Percentiles rank a stretch among this genome's conserved stretches.
These are phyloP conservation scores for Erpetoichthys calabaricus DNA, from an alignment of 2,797 vertebrate species.

Conservation along the genomic window DNA sequence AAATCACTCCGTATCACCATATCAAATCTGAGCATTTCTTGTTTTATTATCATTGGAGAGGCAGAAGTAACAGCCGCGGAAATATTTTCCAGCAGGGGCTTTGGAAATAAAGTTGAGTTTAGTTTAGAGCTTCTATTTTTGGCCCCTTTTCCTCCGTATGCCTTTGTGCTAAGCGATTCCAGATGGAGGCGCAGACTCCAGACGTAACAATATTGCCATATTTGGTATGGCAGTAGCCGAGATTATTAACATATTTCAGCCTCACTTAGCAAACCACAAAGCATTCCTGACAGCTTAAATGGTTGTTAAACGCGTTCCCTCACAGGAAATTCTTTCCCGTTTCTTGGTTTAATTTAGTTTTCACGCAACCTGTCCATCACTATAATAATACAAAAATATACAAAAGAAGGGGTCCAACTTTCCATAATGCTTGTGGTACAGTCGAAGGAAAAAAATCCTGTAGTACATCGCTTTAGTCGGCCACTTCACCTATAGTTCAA, in stretches of 20 bases:
- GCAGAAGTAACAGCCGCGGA: not conserved
- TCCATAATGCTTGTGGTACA: slow-evolving; percentile 23
- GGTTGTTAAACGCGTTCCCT: slow-evolving; percentile 90
- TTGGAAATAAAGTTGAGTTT: slow-evolving; percentile 28
- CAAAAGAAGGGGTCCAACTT: slow-evolving; percentile 51
- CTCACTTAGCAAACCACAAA: slow-evolving; percentile 87
- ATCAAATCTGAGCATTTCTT: too few relatives aligned
- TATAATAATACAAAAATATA: slow-evolving; percentile 41
- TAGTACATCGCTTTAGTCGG: slow-evolving; percentile 17
- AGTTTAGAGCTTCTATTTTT: slow-evolving; percentile 71
- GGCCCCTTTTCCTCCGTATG: slow-evolving; percentile 56
- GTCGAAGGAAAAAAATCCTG: too few relatives aligned
- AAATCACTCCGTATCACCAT: too few relatives aligned
- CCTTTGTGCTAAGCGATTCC: slow-evolving; percentile 71
- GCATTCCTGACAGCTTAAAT: slow-evolving; percentile 93
- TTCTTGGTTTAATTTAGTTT: slow-evolving; percentile 61
- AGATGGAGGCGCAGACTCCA: slow-evolving; percentile 85
- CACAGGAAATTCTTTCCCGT: slow-evolving; percentile 81
- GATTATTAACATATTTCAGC: slow-evolving; percentile 96
- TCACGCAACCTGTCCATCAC: slow-evolving; percentile 78
- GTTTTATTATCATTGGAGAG: too few relatives aligned
- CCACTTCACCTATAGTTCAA: slow-evolving; percentile 15
- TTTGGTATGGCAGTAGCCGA: slow-evolving; percentile 96
- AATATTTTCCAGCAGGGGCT: slow-evolving; percentile 13
- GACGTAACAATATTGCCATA: slow-evolving; percentile 98